Evolutionary conservation across 2,888 invertebrate species (phyloP).

Genomic region (Prosapia bicincta): DNA sequence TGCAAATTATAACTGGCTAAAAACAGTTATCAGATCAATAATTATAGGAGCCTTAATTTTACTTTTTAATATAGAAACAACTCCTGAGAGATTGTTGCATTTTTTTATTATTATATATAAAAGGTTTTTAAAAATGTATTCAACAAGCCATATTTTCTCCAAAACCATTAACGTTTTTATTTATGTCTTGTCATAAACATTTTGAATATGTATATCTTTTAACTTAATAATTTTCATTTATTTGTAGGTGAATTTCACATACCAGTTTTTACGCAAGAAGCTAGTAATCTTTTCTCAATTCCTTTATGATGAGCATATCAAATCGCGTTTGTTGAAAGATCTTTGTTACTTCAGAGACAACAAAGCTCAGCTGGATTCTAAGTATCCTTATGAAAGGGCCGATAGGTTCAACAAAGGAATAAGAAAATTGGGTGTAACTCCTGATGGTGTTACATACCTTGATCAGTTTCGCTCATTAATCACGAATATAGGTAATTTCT

Average conservation of each 20-base stretch:
- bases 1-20: too few relatives aligned
- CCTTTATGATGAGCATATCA: conserved; percentile 96
- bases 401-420: conserved; percentile 93
- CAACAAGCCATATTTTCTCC: too few relatives aligned
- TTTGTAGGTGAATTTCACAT: conserved; percentile 71
- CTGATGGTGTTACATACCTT: conserved; percentile 80
- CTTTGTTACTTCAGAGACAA: conserved; percentile 77
- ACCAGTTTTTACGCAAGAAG: conserved; percentile 91
- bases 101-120: too few relatives aligned
- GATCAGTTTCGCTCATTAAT: conserved; percentile 91
- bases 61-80: too few relatives aligned
- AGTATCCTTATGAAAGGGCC: conserved; percentile 84
- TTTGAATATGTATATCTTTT: too few relatives aligned
- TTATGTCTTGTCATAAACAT: too few relatives aligned
- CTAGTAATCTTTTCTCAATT: conserved; percentile 95
- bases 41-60: too few relatives aligned
- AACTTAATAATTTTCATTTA: too few relatives aligned
- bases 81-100: too few relatives aligned
- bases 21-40: too few relatives aligned
- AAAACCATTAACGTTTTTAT: too few relatives aligned
- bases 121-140: too few relatives aligned
- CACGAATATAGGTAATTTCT: conserved; percentile 80
- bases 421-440: conserved; percentile 75
- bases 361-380: conserved; percentile 59
- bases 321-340: conserved; percentile 89